These are phyloP conservation scores for Cepphus grylle DNA, from an alignment of 2,113 vertebrate genomes.

Conservation along the genomic window DNA sequence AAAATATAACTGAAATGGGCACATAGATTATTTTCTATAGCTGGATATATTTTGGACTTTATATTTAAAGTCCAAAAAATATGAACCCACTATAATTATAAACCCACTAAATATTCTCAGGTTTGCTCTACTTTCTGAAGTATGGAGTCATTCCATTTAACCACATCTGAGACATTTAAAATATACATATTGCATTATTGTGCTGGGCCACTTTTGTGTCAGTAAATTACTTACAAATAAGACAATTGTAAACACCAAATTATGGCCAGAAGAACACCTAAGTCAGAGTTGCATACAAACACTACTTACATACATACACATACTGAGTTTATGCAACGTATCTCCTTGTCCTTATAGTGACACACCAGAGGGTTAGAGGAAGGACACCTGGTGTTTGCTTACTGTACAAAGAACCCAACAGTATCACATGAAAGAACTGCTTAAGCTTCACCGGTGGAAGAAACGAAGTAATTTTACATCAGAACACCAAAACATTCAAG, in stretches of 20 bases:
- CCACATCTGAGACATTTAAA: neutral
- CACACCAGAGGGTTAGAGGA: neutral
- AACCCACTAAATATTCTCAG: neutral
- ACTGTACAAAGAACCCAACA: neutral
- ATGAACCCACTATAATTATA: neutral
- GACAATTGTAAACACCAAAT: neutral
- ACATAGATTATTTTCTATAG: neutral
- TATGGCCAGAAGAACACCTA: neutral
- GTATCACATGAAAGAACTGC: neutral
- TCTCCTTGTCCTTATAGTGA: neutral
- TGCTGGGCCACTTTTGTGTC: neutral
- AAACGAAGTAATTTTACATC: neutral
- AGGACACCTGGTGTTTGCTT: neutral
- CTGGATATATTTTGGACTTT: neutral
- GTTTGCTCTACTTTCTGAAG: neutral
- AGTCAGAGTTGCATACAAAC: neutral
- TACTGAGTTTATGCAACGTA: neutral
- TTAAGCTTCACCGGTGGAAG: neutral
- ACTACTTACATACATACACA: neutral
- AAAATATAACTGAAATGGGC: neutral
- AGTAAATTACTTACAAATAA: neutral
- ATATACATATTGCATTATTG: neutral
- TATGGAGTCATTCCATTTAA: neutral
- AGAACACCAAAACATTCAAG: neutral
- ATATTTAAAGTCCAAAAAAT: no score